phyloP scores from a whole-genome alignment of 2,888 invertebrate genomes.

The Phortica okadai region DNA sequence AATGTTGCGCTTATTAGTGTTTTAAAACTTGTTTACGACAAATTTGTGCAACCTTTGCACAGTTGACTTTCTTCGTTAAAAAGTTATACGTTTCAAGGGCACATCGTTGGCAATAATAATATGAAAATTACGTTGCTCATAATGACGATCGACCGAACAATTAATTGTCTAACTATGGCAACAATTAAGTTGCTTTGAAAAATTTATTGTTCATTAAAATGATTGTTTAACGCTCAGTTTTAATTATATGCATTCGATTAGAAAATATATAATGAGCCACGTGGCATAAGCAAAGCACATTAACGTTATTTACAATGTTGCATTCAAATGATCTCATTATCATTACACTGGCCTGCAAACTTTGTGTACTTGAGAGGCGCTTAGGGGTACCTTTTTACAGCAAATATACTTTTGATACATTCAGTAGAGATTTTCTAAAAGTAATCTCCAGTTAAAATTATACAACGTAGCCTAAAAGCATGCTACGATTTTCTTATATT shows the following conservation, averaged over 20 bases:
- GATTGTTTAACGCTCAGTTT: background rate
- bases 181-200: background rate
- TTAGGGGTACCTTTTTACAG: background rate
- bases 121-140: background rate
- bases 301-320: conserved; percentile 11
- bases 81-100: too few species aligned
- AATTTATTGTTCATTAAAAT: background rate
- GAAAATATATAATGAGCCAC: conserved; percentile 14
- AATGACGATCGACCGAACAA: background rate
- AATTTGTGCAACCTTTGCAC: too few species aligned
- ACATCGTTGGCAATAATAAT: too few species aligned
- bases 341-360: background rate
- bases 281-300: background rate
- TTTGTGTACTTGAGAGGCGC: background rate
- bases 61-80: too few species aligned
- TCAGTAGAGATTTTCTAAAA: too few species aligned
- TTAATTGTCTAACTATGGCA: background rate
- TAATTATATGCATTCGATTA: background rate
- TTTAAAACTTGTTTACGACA: too few species aligned
- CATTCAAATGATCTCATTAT: conserved; percentile 18
- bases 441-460: too few species aligned
- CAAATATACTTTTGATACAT: background rate
- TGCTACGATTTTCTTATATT: too few species aligned
- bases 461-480: too few species aligned
- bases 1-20: too few species aligned